A percentile compares a stretch with the other conserved stretches of the same genome.
phyloP scores from a whole-genome alignment of 2,113 vertebrate genomes.

The Empidonax alnorum region DNA sequence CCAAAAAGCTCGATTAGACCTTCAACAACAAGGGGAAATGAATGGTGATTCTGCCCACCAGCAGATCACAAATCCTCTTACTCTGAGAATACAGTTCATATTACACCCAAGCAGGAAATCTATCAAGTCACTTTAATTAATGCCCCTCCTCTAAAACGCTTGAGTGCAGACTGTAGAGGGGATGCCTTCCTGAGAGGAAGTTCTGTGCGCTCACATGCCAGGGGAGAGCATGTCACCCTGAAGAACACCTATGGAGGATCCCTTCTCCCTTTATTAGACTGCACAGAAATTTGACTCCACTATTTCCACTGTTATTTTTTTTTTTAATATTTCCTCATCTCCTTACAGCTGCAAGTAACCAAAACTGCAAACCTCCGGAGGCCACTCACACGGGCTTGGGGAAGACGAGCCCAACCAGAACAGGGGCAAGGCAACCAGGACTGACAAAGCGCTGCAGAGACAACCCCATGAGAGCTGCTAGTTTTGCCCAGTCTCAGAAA shows the following conservation, averaged over 20 bases:
- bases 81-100: not conserved
- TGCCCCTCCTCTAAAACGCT: not conserved
- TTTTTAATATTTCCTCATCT: not conserved
- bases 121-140: constrained; percentile 1
- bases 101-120: not conserved
- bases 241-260: not conserved
- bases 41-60: not conserved
- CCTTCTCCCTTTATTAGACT: not conserved
- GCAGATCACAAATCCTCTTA: not conserved
- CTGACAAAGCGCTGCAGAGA: not conserved
- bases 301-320: not conserved
- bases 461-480: not conserved
- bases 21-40: not conserved
- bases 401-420: not conserved
- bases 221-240: not conserved
- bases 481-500: not conserved
- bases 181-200: not conserved
- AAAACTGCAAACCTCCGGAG: not conserved
- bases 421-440: not conserved
- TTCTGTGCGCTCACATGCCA: not conserved
- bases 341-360: not conserved
- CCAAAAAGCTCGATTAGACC: constrained; percentile 11
- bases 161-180: not conserved
- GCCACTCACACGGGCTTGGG: not conserved
- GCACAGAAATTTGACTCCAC: not conserved